Base-by-base conservation (phyloP, 2,113 vertebrate genomes). In the Strigops habroptila region DNA sequence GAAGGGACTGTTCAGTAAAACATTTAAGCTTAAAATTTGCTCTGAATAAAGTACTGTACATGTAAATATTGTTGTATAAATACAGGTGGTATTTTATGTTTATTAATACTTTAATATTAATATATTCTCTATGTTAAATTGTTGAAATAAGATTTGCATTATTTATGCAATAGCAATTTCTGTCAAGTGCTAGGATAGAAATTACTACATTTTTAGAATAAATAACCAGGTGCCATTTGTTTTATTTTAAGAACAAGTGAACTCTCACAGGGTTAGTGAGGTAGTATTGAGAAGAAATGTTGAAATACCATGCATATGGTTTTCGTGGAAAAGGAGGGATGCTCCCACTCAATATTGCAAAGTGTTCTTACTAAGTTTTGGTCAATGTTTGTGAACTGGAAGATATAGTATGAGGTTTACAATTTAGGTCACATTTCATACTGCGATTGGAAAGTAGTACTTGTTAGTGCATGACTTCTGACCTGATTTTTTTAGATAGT, bases 211-310 rank as follows among this genome's bases (percentile, higher is more conserved):
- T 51, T 86, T 80, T 39, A 5, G 1, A 87, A 76, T 71, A 76
- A 90, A 44, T 80, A 93, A 62, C 22, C 1, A n/a, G 73, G 44
- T 69, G 10, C 0, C 5, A 57, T 79, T 85, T 79, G 2, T 8
- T 93, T 80, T 93, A 70, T 81, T 94, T 91, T 90, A 80, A 91
- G 78, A 82, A 75, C 23, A 37, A 70, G 28, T 62, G 30, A 90
- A 53, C 28, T 48, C 4, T 90, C 8, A 35, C 35, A 81, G 46
- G 35, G 55, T 83, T 68, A 78, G 6, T 23, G 19, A 63, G 53
- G 18, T 51, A 80, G 19, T 37, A 35, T 51, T 74, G 51, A 84
- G 70, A 83, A 75, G 33, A 77, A 62, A 76, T 13, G 31, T 62
- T 85, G n/a, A 87, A 93, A 59, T 88, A 55, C 8, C 62, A 8